Base-by-base conservation (phyloP, 2,113 vertebrate genomes). In the Esox niger region DNA sequence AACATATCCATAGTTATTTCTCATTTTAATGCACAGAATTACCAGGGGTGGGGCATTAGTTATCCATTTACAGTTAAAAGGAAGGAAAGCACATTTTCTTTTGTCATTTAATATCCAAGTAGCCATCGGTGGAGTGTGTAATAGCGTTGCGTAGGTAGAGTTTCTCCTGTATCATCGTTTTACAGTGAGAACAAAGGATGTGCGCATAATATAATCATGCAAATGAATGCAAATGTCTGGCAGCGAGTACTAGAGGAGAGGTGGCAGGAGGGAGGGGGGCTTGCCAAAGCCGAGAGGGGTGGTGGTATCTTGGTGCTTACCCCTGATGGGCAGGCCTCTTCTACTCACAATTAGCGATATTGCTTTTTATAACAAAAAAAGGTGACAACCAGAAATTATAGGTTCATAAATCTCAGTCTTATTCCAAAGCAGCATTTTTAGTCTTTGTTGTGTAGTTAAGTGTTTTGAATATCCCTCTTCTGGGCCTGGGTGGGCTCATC, bases 221-320 rank as follows among this genome's bases (percentile, higher is more conserved):
- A 95, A 94, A 94, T 95, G 81, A 89, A 91, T 88, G 91, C 87
- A 94, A 95, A 95, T 94, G 87, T 92, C 88, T 86, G 88, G 88
- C 90, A 91, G 90, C 84, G 74, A 87, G 64, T 78, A 91, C 87
- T 80, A 57, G 75, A 69, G 80, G 82, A 81, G 75, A 79, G 86
- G 84, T 77, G 73, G 83, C 64, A 43, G 38, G 38, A 43, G 38
- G 58, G 75, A 72, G 78, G 68, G 67, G 69, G 47, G 65, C 70
- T 75, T 78, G 73, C 76, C 69, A 71, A 84, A 80, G 67, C 69
- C 84, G 63, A 78, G 76, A 82, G 64, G 72, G 66, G 82, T 81
- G 76, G 75, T 62, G 69, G 75, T 55, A 65, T 81, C 76, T 79
- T 74, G 80, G 79, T 79, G 78, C 82, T 80, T 77, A 82, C 74